Base-by-base conservation (phyloP, 1,140 invertebrate species). In the Sitobion miscanthi region DNA sequence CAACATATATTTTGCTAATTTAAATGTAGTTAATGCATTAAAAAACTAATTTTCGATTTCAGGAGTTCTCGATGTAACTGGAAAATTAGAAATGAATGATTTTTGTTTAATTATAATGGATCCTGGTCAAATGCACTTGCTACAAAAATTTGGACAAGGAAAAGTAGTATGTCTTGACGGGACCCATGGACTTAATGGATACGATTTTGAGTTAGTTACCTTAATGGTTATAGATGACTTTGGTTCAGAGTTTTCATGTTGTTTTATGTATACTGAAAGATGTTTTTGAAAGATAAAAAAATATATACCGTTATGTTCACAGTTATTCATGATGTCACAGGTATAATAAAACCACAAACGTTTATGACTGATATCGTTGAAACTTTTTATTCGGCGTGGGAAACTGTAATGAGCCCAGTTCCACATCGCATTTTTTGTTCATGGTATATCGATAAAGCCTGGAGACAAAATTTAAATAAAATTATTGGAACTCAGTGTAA, bases 201-300 rank as follows among this genome's bases (percentile, higher is more conserved):
- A 93, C 38, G 89, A 82, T 57, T 85, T 91, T 91, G 35, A 82
- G 0, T 49, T 91, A 21, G 62, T 90, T 25, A 93, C 82, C 4
- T 83, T 93, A 91, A 42, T 93, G 35, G 69, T 91, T 7, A 49
- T 91, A 0, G 88, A 93, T 93, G 88, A 90, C 14, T 90, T 62
- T n/a, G 47, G 45, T 14, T 52, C 52, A 54, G 93, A 77, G 20
- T 90, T 90, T 54, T 69, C 69, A 2, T 62, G 54, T 90, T 57
- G 35, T 42, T 93, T 93, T 25, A 77, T 93, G 57, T 83, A 91
- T 30, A 90, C 30, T 14, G 91, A 93, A 35, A 35, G 35, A 35
- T 35, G 35, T 35, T 35, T 45, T 11, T 49, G 62, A 93, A 93
- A 20, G 47, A 69, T 47, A 47, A 42, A 69, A 62, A 47, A 62